A percentile compares a stretch with the other conserved stretches of the same genome.
phyloP scores from a whole-genome alignment of 1,140 invertebrate species.

The Magallana ariakensis region DNA sequence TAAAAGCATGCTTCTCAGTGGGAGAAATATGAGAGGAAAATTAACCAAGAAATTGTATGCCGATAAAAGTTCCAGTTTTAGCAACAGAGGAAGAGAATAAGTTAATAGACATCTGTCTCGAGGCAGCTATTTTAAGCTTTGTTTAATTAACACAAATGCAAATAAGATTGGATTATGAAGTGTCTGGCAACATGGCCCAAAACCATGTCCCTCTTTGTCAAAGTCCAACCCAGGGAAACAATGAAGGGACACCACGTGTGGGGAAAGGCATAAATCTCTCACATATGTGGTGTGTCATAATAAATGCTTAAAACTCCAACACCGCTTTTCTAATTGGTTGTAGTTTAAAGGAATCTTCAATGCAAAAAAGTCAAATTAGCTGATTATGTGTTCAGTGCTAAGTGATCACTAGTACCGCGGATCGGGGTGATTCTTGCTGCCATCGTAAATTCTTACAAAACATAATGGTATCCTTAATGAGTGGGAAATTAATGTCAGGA shows the following conservation, averaged over 20 bases:
- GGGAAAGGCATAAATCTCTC: not conserved
- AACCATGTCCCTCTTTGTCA: not conserved
- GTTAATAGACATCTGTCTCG: not conserved
- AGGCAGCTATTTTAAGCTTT: not conserved
- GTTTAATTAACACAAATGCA: not conserved
- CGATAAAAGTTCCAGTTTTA: conserved; percentile 1
- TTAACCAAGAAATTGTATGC: conserved; percentile 20
- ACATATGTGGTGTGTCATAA: not conserved
- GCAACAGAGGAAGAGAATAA: not conserved
- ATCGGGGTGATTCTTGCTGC: not conserved
- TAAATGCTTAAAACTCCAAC: not conserved
- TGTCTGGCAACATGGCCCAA: not conserved
- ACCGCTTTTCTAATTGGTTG: not conserved
- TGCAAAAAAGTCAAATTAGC: not conserved
- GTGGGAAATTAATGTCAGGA: not conserved
- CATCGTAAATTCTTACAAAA: not conserved
- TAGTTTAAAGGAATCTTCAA: not conserved
- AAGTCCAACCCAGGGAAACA: not conserved
- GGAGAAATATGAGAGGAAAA: not conserved
- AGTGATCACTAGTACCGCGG: not conserved
- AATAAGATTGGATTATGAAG: conserved; percentile 14
- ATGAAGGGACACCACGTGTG: not conserved
- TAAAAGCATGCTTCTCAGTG: not conserved
- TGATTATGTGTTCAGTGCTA: conserved; percentile 21
- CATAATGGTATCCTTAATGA: not conserved